Percentiles rank a stretch among this genome's conserved stretches.
Conservation (phyloP, 1,140 invertebrate genomes). For the Bombus cullumanus region DNA sequence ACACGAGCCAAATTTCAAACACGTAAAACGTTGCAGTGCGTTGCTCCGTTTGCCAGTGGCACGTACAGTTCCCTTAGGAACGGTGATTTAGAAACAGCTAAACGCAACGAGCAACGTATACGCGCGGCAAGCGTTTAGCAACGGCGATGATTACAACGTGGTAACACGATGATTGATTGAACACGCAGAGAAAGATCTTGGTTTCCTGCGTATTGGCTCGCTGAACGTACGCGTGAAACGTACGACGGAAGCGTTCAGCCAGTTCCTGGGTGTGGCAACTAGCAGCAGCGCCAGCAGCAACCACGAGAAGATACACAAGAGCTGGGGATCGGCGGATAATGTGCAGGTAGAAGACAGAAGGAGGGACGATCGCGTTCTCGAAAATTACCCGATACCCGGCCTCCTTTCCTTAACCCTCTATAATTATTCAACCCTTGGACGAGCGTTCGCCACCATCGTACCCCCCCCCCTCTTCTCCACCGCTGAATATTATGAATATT, state of each 20-base stretch:
- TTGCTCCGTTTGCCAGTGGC: conserved; percentile 1
- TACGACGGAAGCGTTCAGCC: conserved; percentile 94
- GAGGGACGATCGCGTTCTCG: conserved; percentile 8
- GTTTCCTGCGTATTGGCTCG: conserved; percentile 95
- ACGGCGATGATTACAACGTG: neutral
- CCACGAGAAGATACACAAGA: conserved; percentile 88
- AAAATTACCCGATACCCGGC: conserved; percentile 61
- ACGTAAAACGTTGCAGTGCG: no score
- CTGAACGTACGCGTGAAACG: conserved; percentile 95
- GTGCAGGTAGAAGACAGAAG: conserved; percentile 84
- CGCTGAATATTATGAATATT: neutral
- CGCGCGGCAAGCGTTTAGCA: conserved; percentile 4
- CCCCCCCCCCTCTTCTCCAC: neutral
- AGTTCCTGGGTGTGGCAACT: conserved; percentile 90
- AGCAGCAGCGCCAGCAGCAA: conserved; percentile 81
- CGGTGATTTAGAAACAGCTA: neutral
- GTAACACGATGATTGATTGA: conserved; percentile 61
- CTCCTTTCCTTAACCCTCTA: conserved; percentile 31
- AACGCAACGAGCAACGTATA: neutral
- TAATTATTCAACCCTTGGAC: conserved; percentile 51
- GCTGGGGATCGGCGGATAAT: conserved; percentile 94
- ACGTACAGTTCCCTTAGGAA: neutral
- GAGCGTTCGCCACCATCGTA: neutral
- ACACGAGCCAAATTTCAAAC: neutral
- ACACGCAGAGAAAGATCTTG: conserved; percentile 90